Conservation (phyloP, 2,113 vertebrate species). For the Pandion haliaetus region DNA sequence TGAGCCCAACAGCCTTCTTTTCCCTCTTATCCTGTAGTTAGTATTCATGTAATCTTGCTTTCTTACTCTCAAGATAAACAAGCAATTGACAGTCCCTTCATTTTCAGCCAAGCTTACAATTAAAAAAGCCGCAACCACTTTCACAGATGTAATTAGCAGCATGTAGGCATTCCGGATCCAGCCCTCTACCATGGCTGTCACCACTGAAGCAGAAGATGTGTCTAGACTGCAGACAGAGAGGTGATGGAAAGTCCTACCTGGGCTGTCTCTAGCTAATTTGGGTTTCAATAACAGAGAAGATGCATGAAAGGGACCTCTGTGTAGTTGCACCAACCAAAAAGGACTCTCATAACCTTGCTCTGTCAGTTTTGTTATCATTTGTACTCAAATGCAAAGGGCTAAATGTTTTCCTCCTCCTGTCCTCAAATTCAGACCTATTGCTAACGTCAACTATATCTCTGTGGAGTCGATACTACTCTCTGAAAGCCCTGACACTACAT, state of each 20-base stretch:
- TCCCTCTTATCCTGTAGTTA: background rate
- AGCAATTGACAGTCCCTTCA: background rate
- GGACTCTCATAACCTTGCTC: background rate
- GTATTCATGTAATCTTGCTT: slow-evolving; percentile 2
- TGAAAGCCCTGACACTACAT: background rate
- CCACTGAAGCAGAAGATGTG: background rate
- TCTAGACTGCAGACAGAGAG: background rate
- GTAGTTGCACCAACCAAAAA: background rate
- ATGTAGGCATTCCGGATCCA: background rate
- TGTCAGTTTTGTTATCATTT: background rate
- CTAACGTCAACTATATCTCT: background rate
- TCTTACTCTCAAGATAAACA: slow-evolving; percentile 21
- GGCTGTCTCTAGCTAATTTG: background rate
- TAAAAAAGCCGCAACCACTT: background rate
- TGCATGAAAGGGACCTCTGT: background rate
- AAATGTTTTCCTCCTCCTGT: background rate
- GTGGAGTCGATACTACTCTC: background rate
- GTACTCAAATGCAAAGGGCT: background rate
- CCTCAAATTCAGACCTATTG: background rate
- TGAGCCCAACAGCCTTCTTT: background rate
- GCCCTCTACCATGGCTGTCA: background rate
- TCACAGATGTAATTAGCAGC: background rate
- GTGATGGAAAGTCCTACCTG: background rate
- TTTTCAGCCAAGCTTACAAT: slow-evolving; percentile 5
- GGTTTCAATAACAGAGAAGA: background rate